Percentiles rank a stretch among this genome's conserved stretches.
phyloP scores from a whole-genome alignment of 2,113 vertebrate species.

The Oreamnos americanus region DNA sequence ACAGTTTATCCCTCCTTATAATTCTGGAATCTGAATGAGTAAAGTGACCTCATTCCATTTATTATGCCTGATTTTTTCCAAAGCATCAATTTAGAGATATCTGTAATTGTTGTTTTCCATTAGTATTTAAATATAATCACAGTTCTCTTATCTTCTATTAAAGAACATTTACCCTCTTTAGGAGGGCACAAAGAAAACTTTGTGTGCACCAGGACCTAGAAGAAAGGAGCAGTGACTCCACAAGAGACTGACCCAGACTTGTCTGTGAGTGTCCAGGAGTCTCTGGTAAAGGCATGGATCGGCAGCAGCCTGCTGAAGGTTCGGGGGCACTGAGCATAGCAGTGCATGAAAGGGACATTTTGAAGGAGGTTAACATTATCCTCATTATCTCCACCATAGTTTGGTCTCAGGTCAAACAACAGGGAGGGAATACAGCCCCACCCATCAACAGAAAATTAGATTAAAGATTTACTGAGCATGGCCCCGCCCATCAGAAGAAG shows the following conservation, averaged over 20 bases:
- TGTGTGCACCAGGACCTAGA: background rate
- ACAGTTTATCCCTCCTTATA: background rate
- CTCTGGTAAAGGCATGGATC: rapidly evolving
- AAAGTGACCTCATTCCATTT: background rate
- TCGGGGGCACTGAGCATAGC: background rate
- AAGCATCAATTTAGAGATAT: background rate
- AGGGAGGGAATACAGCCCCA: background rate
- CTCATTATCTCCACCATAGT: background rate
- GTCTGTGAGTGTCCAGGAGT: background rate
- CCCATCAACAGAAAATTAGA: background rate
- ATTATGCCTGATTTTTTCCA: background rate
- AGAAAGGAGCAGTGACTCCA: background rate
- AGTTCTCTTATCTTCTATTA: background rate
- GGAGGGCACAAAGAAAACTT: background rate
- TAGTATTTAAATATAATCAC: background rate
- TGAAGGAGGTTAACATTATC: background rate
- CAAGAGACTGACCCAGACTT: background rate
- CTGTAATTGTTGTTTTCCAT: background rate
- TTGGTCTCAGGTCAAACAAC: background rate
- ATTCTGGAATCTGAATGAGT: background rate
- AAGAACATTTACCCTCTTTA: background rate
- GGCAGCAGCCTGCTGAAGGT: background rate
- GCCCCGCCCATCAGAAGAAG: background rate
- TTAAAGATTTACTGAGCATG: background rate
- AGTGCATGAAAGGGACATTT: background rate